Evolutionary conservation across 2,888 invertebrate species (phyloP).

Genomic region (Eumerus sabulonum): DNA sequence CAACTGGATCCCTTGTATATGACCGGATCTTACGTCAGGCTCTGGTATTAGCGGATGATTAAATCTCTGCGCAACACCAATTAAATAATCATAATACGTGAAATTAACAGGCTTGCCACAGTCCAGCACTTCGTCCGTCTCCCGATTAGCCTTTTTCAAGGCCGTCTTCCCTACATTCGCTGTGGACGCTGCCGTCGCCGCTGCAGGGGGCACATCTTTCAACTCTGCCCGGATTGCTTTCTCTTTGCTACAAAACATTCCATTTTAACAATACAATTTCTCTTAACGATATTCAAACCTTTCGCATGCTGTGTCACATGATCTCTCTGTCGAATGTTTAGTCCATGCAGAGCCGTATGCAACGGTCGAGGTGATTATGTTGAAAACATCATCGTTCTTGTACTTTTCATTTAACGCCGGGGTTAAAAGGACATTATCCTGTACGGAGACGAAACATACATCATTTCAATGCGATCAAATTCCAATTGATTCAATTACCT

Average conservation of each 20-base stretch:
- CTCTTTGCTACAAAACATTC: conserved; percentile 38
- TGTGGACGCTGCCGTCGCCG: conserved; percentile 6
- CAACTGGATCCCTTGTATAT: not conserved
- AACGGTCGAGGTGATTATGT: conserved; percentile 87
- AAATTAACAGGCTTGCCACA: conserved; percentile 93
- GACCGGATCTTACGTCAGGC: conserved; percentile 82
- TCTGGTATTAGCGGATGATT: conserved; percentile 92
- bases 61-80: conserved; percentile 90
- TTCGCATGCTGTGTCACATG: conserved; percentile 67
- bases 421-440: conserved; percentile 67
- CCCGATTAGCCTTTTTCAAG: conserved; percentile 62
- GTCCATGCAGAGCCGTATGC: conserved; percentile 83
- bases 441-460: not conserved
- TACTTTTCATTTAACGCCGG: conserved; percentile 68
- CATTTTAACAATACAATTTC: not conserved
- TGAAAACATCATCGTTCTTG: conserved; percentile 84
- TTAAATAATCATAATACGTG: conserved; percentile 92
- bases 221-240: conserved; percentile 30
- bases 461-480: not conserved
- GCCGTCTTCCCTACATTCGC: conserved; percentile 36
- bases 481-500: conserved; percentile 32
- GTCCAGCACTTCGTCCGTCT: conserved; percentile 84
- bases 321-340: conserved; percentile 79
- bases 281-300: conserved; percentile 21
- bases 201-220: conserved; percentile 41